phyloP scores from a whole-genome alignment of 2,888 invertebrate genomes.

The Bellardia pandia region DNA sequence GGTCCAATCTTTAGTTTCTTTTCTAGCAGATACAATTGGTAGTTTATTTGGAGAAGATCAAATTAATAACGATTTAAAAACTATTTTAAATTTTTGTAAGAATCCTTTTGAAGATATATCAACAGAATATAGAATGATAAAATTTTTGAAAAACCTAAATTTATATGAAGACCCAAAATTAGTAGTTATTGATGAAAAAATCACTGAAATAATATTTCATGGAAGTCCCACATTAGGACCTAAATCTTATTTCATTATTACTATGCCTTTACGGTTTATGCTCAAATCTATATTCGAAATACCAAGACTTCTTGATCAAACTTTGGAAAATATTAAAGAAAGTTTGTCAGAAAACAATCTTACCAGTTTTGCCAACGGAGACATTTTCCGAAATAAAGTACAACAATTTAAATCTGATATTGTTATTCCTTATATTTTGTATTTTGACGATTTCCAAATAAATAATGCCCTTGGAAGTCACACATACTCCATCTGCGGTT shows the following conservation, averaged over 20 bases:
- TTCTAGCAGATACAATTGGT: too few relatives aligned
- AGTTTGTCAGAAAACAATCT: not conserved
- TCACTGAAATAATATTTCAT: not conserved
- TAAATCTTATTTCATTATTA: constrained; percentile 1
- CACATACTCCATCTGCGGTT: constrained; percentile 12
- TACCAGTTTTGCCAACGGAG: constrained; percentile 33
- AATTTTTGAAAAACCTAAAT: not conserved
- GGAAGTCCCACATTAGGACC: constrained; percentile 10
- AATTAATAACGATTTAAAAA: not conserved
- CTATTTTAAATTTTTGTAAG: not conserved
- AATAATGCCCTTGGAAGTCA: constrained; percentile 51
- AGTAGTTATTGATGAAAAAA: not conserved
- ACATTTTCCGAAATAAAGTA: constrained; percentile 39
- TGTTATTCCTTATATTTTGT: constrained; percentile 48
- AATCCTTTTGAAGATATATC: too few relatives aligned
- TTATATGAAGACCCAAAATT: not conserved
- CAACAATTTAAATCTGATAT: constrained; percentile 1
- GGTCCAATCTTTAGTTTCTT: too few relatives aligned
- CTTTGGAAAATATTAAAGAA: not conserved
- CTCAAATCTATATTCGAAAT: constrained; percentile 28
- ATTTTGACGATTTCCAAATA: constrained; percentile 62
- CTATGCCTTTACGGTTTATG: constrained; percentile 7
- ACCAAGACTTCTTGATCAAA: not conserved
- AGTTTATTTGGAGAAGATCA: too few relatives aligned
- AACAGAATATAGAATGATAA: not conserved